phyloP scores from a whole-genome alignment of 2,888 invertebrate genomes.

The Leptothorax acervorum region DNA sequence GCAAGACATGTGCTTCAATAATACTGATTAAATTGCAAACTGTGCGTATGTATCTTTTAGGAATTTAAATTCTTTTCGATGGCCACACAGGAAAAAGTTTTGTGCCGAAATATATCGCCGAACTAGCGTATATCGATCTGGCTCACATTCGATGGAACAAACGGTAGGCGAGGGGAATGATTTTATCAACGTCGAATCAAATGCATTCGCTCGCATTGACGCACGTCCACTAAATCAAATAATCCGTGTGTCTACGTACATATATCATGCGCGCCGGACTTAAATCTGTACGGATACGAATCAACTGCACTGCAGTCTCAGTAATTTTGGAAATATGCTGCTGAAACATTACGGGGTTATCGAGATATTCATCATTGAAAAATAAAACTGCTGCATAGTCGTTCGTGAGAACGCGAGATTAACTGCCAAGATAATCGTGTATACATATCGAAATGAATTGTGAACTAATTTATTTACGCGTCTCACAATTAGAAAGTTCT shows the following conservation, averaged over 20 bases:
- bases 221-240: conserved; percentile 67
- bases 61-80: conserved; percentile 37
- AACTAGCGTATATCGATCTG: conserved; percentile 62
- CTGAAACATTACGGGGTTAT: not conserved
- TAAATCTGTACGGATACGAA: conserved; percentile 34
- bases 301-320: conserved; percentile 7
- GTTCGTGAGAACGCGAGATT: not conserved
- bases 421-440: not conserved
- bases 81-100: conserved; percentile 33
- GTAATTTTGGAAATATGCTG: conserved; percentile 32
- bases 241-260: conserved; percentile 41
- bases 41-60: not conserved
- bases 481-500: not conserved
- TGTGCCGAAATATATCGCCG: conserved; percentile 61
- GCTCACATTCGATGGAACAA: conserved; percentile 61
- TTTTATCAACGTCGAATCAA: conserved; percentile 69
- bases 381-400: not conserved
- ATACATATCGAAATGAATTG: not conserved
- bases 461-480: not conserved
- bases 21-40: not conserved
- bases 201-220: conserved; percentile 70
- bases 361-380: not conserved
- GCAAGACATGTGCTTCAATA: not conserved
- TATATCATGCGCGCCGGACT: conserved; percentile 37
- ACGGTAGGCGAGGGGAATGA: conserved; percentile 57